These are phyloP conservation scores for Spongilla lacustris DNA, from an alignment of 37 sponge, comb jelly and placozoan species.

Conservation along the genomic window DNA sequence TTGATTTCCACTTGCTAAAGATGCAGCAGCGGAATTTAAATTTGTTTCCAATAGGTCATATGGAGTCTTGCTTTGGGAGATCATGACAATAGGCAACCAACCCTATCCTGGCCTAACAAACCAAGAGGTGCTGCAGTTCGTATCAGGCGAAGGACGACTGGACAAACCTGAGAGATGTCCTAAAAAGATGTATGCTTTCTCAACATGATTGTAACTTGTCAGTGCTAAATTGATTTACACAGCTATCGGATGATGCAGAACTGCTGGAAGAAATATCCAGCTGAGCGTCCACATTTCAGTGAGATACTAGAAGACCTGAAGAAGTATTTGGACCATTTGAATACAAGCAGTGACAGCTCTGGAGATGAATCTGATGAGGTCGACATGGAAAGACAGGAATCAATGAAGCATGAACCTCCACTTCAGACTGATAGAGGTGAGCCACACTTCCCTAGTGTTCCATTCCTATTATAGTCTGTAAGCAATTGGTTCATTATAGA, in stretches of 20 bases:
- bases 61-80: constrained; percentile 85
- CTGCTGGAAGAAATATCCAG: constrained; percentile 57
- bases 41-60: too few relatives aligned
- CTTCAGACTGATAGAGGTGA: too few relatives aligned
- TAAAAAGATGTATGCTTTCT: constrained; percentile 54
- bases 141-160: constrained; percentile 80
- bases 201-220: too few relatives aligned
- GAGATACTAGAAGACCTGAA: constrained; percentile 31
- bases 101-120: constrained; percentile 86
- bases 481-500: too few relatives aligned
- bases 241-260: constrained; percentile 64
- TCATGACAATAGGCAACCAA: constrained; percentile 81
- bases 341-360: too few relatives aligned
- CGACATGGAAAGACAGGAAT: too few relatives aligned
- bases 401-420: too few relatives aligned
- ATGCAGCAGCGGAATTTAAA: too few relatives aligned
- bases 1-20: too few relatives aligned
- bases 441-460: too few relatives aligned
- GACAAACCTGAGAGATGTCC: constrained; percentile 78
- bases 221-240: background rate
- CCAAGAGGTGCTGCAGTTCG: constrained; percentile 85
- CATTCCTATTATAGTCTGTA: too few relatives aligned
- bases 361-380: too few relatives aligned
- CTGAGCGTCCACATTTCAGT: constrained; percentile 57
- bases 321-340: constrained; percentile 18